These are phyloP conservation scores for Cantharis flavilabris DNA, from an alignment of 2,888 invertebrate species.

Conservation along the genomic window DNA sequence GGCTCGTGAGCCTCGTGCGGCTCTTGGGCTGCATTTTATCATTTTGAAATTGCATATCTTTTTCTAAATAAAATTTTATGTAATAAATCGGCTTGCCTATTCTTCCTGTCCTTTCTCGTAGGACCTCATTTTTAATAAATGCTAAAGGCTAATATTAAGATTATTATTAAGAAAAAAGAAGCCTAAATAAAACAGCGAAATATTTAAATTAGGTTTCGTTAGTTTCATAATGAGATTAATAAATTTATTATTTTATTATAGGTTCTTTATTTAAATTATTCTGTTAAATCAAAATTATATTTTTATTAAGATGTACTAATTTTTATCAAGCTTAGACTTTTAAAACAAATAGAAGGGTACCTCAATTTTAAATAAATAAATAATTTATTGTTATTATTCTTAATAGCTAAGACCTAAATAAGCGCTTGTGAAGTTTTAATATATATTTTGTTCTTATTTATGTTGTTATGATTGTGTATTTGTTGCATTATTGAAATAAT, in stretches of 20 bases:
- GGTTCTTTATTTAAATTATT: not conserved
- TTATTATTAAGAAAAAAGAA: constrained; percentile 28
- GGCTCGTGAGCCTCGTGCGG: not conserved
- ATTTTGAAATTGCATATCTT: not conserved
- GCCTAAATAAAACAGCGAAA: constrained; percentile 30
- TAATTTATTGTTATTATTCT: not conserved
- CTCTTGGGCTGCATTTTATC: not conserved
- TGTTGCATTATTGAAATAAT: not conserved
- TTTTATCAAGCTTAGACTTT: not conserved
- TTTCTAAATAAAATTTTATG: constrained; percentile 17
- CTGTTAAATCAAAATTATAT: not conserved
- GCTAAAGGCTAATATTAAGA: constrained; percentile 21
- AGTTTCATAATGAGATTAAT: not conserved
- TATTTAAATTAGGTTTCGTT: constrained; percentile 12
- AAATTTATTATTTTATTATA: not conserved
- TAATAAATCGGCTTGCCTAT: constrained; percentile 44
- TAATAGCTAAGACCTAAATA: not conserved
- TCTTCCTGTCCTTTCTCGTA: constrained; percentile 44
- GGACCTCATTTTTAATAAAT: constrained; percentile 28
- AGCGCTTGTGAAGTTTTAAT: not conserved
- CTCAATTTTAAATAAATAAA: not conserved
- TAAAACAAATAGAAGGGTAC: not conserved
- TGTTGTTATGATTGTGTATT: not conserved
- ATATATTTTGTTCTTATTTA: not conserved
- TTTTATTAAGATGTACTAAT: not conserved